Conservation (phyloP, 2,888 invertebrate species). For the Tetheella fluctuosa region DNA sequence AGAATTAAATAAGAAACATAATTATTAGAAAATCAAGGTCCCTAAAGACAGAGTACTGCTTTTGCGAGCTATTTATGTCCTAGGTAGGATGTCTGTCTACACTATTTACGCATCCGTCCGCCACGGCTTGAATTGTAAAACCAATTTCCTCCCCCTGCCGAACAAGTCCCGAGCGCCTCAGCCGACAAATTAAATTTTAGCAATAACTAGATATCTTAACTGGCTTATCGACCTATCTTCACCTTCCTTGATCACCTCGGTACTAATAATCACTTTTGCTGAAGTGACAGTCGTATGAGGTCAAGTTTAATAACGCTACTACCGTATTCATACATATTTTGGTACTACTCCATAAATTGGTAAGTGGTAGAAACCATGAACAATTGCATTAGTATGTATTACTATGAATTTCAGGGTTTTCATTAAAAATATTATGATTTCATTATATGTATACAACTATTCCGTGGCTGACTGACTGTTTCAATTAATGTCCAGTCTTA, state of each 20-base stretch:
- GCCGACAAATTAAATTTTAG: constrained; percentile 26
- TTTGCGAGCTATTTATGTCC: constrained; percentile 24
- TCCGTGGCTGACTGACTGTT: too few species aligned
- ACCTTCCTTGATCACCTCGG: background rate
- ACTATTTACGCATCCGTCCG: constrained; percentile 42
- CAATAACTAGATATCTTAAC: constrained; percentile 14
- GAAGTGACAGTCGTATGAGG: constrained; percentile 7
- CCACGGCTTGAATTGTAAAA: constrained; percentile 38
- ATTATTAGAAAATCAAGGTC: background rate
- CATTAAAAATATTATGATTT: too few species aligned
- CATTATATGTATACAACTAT: too few species aligned
- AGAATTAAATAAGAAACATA: background rate
- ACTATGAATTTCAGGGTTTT: too few species aligned
- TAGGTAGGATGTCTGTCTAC: constrained; percentile 38
- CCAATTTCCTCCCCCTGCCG: constrained; percentile 44
- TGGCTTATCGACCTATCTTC: background rate
- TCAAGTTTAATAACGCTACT: background rate
- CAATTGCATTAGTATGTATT: too few species aligned
- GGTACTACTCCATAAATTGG: too few species aligned
- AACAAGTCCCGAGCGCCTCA: constrained; percentile 26
- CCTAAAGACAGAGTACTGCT: constrained; percentile 14
- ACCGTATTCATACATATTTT: too few species aligned
- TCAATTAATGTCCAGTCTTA: too few species aligned
- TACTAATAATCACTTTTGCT: background rate
- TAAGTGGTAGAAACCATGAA: too few species aligned